Evolutionary conservation across 2,888 invertebrate genomes (phyloP), one percentile per base, ranked within the genome.

Genomic region (Scotopteryx bipunctaria): DNA sequence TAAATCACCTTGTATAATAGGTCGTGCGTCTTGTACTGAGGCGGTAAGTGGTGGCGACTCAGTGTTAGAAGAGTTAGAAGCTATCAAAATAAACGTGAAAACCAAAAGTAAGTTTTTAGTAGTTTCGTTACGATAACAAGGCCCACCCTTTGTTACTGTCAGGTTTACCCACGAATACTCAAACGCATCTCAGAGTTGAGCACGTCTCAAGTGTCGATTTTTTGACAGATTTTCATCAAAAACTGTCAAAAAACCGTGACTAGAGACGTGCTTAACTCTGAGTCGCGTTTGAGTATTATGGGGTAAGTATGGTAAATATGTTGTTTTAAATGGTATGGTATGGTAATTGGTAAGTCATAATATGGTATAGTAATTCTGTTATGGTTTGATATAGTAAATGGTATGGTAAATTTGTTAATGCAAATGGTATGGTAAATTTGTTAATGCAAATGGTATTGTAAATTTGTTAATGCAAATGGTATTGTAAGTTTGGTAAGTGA

Each of bases 1-100:
- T n/a, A 51, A 55, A 56, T 57, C 47, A 51, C 55, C 55, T 55
- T 55, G 55, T 36, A 41, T 36, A n/a, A 48, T 42, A 55, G 55
- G 47, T 2, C 17, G 55, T 44, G 54, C 53, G 16, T 35, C 43
- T 38, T 29, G 25, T 16, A 40, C 40, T 23, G 21, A 47, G 13
- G 29, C 40, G 37, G 35, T 32, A 29, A 21, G 14, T 17, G 11
- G 31, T 5, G 25, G 47, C 15, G 15, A 40, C 41, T 38, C 50
- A 46, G 29, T 41, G 25, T 38, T 43, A 50, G 50, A 33, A 17
- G 21, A 19, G 49, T 49, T 50, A 51, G 33, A 49, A 35, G 29
- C 52, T 49, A 40, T 33, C 5, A 29, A 31, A 27, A 48, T 15
- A 48, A 44, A 32, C n/a, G 36, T 32, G 6, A 50, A 37, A 43